Base-by-base conservation (phyloP, 2,113 vertebrate genomes). In the Lonchura striata region DNA sequence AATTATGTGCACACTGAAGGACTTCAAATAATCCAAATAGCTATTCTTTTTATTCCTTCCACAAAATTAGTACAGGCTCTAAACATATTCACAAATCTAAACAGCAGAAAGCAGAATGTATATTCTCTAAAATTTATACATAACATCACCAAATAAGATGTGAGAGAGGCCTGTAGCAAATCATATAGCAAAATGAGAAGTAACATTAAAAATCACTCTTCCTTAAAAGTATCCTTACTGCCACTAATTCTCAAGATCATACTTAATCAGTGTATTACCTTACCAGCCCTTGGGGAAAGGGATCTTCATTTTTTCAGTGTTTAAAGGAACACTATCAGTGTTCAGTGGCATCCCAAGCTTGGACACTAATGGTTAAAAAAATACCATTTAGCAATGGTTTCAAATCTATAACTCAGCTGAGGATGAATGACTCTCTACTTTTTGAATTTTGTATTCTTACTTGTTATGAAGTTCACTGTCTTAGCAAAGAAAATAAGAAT, bases 341-440 rank as follows among this genome's bases (percentile, higher is more conserved):
- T 56, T 89, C 60, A 57, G 21, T 24, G 35, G 41, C 7, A 13
- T 44, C n/a, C 9, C 23, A 42, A 10, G 50, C 69, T 79, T 80
- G 89, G 63, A 31, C 39, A 61, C 50, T 42, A 75, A 61, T 35
- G 42, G 66, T 68, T 95, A 94, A 95, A 91, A 90, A 94, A 89
- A 53, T 76, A 76, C 25, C 31, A 60, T 93, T 84, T 76, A 84
- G 49, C 65, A 92, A 71, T 39, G 23, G 39, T 33, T 95, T 92
- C 49, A 74, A 68, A 44, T 82, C 57, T 91, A 5, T 80, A 95
- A 81, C 69, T 94, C 94, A 92, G 81, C 77, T 94, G 89, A 92
- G 57, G 77, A 95, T 96, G 83, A 97, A 88, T 94, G 95, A 92
- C 57, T 71, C 72, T 66, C n/a, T 72, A 53, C 46, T 83, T 65